Evolutionary conservation across 2,113 vertebrate genomes (phyloP), one percentile per base, ranked within the genome.

Genomic region (Leuciscus idus): DNA sequence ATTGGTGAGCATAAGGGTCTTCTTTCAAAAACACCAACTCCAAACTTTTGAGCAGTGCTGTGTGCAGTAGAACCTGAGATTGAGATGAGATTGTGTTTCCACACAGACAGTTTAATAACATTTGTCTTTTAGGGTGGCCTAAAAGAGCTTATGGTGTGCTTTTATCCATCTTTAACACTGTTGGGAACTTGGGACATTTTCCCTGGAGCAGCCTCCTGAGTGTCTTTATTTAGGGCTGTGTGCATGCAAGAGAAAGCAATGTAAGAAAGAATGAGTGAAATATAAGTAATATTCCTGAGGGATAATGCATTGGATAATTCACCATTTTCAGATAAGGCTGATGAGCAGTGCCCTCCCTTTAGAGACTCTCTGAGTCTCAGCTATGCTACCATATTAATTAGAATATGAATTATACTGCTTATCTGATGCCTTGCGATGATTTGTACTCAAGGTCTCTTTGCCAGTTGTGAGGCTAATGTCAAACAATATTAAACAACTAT

Each of bases 341-440:
- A 90, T 90, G 92, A 94, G 89, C 89, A 78, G 89, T 88, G 88
- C 91, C 86, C 85, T 92, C 90, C 92, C 93, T 90, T 84, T 55
- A 57, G 90, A 93, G 91, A 85, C 88, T 88, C 13, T 73, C 88
- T 89, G 91, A 85, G 90, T 89, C 92, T 92, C 89, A 88, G 91
- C 89, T 91, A 90, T 86, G 86, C 89, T 90, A 90, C 90, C 91
- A 84, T 90, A 92, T 94, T 95, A 94, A 95, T 95, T 94, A 94
- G 90, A 94, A 92, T 92, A 93, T 93, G 92, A 95, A 94, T 94
- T 91, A 92, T 91, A 85, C 78, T 59, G 66, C 88, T 93, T 93
- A 94, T 95, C 93, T 92, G 92, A 92, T 88, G 6, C 88, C 64
- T 62, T 12, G 75, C 77, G 90, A 91, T 91, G 82, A 93, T 92